phyloP scores from a whole-genome alignment of 2,113 vertebrate genomes.

The Tragelaphus buxtoni region DNA sequence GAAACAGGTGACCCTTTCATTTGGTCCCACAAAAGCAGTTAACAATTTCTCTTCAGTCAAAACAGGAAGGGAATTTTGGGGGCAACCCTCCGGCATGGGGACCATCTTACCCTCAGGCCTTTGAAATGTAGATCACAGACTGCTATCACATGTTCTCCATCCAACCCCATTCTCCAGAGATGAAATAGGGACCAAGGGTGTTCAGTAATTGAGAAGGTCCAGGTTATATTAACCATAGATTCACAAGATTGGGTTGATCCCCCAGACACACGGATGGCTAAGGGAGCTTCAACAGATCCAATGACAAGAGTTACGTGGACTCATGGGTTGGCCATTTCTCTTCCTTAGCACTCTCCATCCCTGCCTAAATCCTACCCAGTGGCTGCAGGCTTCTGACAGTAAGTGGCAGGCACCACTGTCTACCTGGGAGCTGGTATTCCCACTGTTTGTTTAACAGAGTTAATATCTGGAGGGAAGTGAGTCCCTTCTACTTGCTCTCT shows the following conservation, averaged over 20 bases:
- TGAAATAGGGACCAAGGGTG: neutral
- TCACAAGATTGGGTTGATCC: neutral
- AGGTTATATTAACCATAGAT: neutral
- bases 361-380: neutral
- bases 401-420: neutral
- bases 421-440: neutral
- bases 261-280: neutral
- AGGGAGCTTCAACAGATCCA: neutral
- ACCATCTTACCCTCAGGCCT: neutral
- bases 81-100: neutral
- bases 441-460: neutral
- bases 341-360: neutral
- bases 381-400: neutral
- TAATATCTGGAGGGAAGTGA: neutral
- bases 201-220: neutral
- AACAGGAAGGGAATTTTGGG: neutral
- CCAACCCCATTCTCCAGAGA: neutral
- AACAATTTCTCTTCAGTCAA: neutral
- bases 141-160: neutral
- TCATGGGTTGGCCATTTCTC: neutral
- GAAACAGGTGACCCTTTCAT: conserved; percentile 27
- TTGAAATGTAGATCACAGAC: neutral
- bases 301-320: neutral
- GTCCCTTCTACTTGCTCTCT: neutral
- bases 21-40: neutral